phyloP scores from a whole-genome alignment of 2,113 vertebrate genomes.

The Ivindomyrus marchei region DNA sequence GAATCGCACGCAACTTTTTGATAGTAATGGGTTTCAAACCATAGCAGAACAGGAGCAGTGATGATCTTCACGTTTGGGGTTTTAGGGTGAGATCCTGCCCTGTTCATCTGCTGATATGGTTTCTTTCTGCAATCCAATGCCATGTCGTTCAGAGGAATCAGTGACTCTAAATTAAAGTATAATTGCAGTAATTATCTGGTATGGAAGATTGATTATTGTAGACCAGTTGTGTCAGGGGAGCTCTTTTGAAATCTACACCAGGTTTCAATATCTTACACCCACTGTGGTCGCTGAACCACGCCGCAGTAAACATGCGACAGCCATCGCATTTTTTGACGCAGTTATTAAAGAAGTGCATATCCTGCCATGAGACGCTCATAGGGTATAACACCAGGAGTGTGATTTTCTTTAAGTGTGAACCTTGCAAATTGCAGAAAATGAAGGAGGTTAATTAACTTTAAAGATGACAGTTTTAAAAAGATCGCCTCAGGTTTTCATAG shows the following conservation, averaged over 20 bases:
- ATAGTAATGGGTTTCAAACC: not conserved
- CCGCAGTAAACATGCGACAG: not conserved
- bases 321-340: not conserved
- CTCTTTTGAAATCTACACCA: not conserved
- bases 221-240: not conserved
- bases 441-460: slow-evolving; percentile 16
- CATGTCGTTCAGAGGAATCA: not conserved
- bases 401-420: not conserved
- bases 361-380: not conserved
- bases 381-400: not conserved
- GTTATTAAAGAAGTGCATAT: not conserved
- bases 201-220: not conserved
- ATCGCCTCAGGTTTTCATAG: slow-evolving; percentile 27
- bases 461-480: slow-evolving; percentile 24
- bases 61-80: not conserved
- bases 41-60: not conserved
- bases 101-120: not conserved
- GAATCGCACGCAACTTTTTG: not conserved
- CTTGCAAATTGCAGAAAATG: not conserved
- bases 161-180: not conserved
- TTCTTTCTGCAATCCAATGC: not conserved
- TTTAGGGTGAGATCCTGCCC: not conserved
- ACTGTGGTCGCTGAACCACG: not conserved
- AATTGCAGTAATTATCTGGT: not conserved
- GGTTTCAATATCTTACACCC: not conserved